Base-by-base conservation (phyloP, 2,888 invertebrate genomes). In the Eledone cirrhosa region DNA sequence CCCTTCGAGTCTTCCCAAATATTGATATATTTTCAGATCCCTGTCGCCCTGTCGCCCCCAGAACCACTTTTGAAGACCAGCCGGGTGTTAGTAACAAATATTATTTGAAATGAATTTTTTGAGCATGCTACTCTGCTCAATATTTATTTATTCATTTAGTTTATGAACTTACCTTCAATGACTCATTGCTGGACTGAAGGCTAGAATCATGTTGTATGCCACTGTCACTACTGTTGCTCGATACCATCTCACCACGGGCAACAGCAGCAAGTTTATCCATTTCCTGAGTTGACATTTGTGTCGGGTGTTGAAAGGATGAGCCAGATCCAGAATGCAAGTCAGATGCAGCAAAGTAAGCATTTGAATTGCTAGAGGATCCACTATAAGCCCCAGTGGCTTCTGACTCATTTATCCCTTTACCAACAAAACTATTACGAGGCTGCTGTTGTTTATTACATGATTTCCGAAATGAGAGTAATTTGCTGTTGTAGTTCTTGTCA, bases 141-240 rank as follows among this genome's bases (percentile, higher is more conserved):
- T 41, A 41, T 41, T 41, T 41, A 41, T 41, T 41, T 41, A 41
- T 41, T 41, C 41, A 41, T 41, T 41, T 78, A 65, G 59, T 78
- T 16, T 65, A 33, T 63, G 19, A 24, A 48, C 84, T 80, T 80
- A 87, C 87, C 86, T 85, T 87, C 0, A 87, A 79, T 48, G 87
- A 87, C 80, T 88, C 88, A 65, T 80, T 84, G 75, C 87, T 87
- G 72, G 87, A 87, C 77, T 86, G 83, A 29, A 85, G 80, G 78
- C 84, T 86, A 63, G 83, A 86, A 81, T 88, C 88, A 76, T 85
- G 83, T 77, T 88, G 88, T 77, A 88, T 88, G 0, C 88, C 88
- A 77, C 87, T 87, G 82, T 88, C 88, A 77, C 87, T 88, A 77
- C 88, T 88, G 81, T 88, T 88, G 80, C 87, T 88, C 72, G 86